Evolutionary conservation across 2,113 vertebrate species (phyloP).

Genomic region (Dromaius novaehollandiae): DNA sequence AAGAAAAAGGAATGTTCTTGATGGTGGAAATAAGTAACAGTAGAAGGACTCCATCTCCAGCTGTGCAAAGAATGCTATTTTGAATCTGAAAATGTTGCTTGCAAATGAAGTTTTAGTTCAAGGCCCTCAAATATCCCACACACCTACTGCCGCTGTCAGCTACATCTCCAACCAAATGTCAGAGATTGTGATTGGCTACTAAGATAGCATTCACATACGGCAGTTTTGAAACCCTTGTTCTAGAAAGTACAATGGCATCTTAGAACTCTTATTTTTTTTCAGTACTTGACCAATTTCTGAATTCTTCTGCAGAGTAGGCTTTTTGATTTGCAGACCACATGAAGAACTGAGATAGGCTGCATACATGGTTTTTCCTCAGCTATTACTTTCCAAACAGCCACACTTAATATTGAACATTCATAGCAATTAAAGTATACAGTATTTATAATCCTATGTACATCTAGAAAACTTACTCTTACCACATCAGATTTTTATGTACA

Average conservation of each 20-base stretch:
- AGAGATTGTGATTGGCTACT: background rate
- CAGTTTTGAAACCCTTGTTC: background rate
- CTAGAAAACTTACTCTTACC: background rate
- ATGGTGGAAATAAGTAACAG: background rate
- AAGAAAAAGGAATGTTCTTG: background rate
- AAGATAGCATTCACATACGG: background rate
- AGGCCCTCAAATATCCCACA: background rate
- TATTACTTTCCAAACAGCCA: background rate
- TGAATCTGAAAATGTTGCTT: background rate
- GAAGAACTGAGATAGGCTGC: background rate
- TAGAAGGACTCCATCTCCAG: background rate
- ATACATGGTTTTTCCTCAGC: fast-evolving
- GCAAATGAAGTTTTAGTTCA: background rate
- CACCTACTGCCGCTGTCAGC: background rate
- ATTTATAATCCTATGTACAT: background rate
- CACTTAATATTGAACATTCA: background rate
- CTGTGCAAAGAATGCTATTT: background rate
- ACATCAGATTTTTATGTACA: background rate
- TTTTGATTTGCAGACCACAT: background rate
- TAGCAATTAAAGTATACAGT: background rate
- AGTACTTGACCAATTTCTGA: background rate
- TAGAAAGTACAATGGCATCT: background rate
- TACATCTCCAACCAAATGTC: background rate
- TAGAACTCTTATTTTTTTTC: background rate
- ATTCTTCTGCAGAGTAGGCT: background rate